These are phyloP conservation scores for Ips typographus DNA, from an alignment of 1,140 invertebrate genomes.

Conservation along the genomic window DNA sequence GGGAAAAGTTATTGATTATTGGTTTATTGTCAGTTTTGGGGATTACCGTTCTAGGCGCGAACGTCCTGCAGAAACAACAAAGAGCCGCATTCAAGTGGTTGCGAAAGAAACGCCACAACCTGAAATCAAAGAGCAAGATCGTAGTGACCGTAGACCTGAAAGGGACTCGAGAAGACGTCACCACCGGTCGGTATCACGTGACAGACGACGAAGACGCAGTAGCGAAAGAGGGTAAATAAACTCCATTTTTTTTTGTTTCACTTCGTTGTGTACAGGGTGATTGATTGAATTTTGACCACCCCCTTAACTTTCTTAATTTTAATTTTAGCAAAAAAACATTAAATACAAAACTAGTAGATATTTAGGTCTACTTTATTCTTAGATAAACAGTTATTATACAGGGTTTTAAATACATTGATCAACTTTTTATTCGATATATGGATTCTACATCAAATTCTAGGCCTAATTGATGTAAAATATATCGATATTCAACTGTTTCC, in stretches of 20 bases:
- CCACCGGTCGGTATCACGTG: slow-evolving; percentile 6
- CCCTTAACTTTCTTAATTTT: no score
- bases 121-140: not conserved
- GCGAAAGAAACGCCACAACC: slow-evolving; percentile 7
- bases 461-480: no score
- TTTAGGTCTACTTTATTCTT: no score
- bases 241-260: not conserved
- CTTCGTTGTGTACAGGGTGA: no score
- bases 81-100: slow-evolving; percentile 26
- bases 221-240: slow-evolving; percentile 14
- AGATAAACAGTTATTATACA: no score
- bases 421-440: no score
- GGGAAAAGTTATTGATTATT: not conserved
- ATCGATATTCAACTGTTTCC: no score
- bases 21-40: not conserved
- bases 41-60: slow-evolving; percentile 1
- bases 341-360: no score
- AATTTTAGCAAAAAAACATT: no score
- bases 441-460: no score
- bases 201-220: slow-evolving; percentile 6
- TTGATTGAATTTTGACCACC: no score
- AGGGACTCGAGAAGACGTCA: not conserved
- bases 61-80: slow-evolving; percentile 25
- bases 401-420: no score
- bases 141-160: not conserved